A percentile compares a stretch with the other conserved stretches of the same genome.
phyloP scores from a whole-genome alignment of 2,113 vertebrate species.

The Salvator merianae region DNA sequence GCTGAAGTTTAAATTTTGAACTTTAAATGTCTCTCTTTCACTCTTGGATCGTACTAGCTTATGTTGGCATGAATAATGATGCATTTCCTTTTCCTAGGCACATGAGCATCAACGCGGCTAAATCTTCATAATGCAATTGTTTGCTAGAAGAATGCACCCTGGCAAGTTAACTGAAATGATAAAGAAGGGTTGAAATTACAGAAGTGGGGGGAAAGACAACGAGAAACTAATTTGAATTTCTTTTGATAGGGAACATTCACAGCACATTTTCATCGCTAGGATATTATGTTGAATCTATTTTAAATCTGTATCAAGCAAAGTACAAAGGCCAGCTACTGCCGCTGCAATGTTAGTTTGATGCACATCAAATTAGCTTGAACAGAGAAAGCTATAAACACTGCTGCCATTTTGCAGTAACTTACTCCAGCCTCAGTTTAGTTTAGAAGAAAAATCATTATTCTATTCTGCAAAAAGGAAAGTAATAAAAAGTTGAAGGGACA shows the following conservation, averaged over 20 bases:
- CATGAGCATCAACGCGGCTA: slow-evolving; percentile 35
- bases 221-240: slow-evolving; percentile 23
- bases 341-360: slow-evolving; percentile 8
- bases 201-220: background rate
- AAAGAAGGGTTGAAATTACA: slow-evolving; percentile 45
- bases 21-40: slow-evolving; percentile 25
- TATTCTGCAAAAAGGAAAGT: slow-evolving; percentile 15
- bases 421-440: slow-evolving; percentile 6
- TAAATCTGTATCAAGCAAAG: slow-evolving; percentile 35
- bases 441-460: slow-evolving; percentile 7
- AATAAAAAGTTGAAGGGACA: background rate
- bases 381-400: slow-evolving; percentile 3
- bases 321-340: slow-evolving; percentile 12
- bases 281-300: slow-evolving; percentile 36
- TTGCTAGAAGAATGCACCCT: slow-evolving; percentile 28
- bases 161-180: slow-evolving; percentile 32
- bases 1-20: background rate
- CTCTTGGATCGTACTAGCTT: slow-evolving; percentile 29
- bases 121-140: slow-evolving; percentile 42
- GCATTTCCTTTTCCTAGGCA: slow-evolving; percentile 1
- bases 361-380: slow-evolving; percentile 14
- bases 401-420: background rate
- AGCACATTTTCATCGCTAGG: slow-evolving; percentile 26
- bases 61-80: slow-evolving; percentile 35
- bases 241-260: slow-evolving; percentile 40